These are phyloP conservation scores for Chelmon rostratus DNA, from an alignment of 2,797 vertebrate genomes.

Conservation along the genomic window DNA sequence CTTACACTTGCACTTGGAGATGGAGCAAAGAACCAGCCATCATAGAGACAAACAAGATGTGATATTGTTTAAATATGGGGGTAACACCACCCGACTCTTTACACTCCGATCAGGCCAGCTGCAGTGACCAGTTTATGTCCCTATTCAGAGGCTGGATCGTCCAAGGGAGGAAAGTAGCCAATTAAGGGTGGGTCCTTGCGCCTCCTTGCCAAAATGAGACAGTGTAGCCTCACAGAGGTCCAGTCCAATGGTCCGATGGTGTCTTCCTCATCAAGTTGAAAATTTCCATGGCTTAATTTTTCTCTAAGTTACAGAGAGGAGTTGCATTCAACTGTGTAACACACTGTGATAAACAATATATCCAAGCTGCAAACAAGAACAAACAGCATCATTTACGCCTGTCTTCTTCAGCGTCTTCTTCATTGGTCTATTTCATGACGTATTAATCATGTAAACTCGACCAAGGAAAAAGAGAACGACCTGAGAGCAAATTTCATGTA, in stretches of 20 bases:
- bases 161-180: neutral
- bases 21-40: neutral
- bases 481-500: neutral
- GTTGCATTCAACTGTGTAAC: neutral
- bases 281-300: neutral
- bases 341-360: constrained; percentile 9
- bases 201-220: neutral
- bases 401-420: neutral
- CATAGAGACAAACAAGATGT: neutral
- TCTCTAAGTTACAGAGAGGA: constrained; percentile 1
- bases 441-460: neutral
- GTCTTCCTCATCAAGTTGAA: constrained; percentile 6
- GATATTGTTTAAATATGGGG: neutral
- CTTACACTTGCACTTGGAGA: no score
- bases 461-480: neutral
- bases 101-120: constrained; percentile 15
- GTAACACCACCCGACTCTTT: neutral
- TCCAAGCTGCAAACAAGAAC: neutral
- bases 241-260: neutral
- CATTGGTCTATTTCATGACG: neutral
- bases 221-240: neutral
- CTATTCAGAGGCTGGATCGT: constrained; percentile 3
- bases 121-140: constrained; percentile 2
- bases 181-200: neutral
- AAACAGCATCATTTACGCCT: neutral